phyloP scores from a whole-genome alignment of 1,140 invertebrate genomes.

The Micrasema longulum region DNA sequence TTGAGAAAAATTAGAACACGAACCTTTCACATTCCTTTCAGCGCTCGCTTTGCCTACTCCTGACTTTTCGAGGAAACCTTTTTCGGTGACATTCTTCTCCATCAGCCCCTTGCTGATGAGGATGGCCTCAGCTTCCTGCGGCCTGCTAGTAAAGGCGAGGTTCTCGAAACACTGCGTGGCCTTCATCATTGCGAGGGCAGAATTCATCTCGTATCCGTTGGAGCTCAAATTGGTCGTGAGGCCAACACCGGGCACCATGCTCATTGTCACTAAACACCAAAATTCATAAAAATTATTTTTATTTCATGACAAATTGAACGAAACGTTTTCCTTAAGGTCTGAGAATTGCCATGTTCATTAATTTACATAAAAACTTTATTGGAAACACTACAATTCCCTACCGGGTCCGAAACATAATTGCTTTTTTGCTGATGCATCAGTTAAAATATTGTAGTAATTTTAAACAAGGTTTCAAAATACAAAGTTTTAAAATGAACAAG shows the following conservation, averaged over 20 bases:
- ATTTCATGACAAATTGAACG: no score
- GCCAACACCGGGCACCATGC: conserved; percentile 66
- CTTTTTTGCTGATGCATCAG: no score
- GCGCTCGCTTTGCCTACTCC: conserved; percentile 60
- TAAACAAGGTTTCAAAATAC: no score
- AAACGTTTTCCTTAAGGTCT: no score
- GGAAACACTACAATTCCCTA: no score
- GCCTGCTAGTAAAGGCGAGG: conserved; percentile 62
- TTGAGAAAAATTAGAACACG: conserved; percentile 12
- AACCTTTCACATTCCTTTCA: conserved; percentile 48
- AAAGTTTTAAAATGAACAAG: no score
- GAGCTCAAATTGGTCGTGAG: conserved; percentile 63
- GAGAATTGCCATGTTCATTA: no score
- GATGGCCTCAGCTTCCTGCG: conserved; percentile 55
- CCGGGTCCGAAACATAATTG: no score
- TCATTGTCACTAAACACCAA: conserved; percentile 60
- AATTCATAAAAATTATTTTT: no score
- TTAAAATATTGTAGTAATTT: no score
- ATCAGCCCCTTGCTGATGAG: conserved; percentile 62
- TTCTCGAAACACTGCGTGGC: conserved; percentile 68
- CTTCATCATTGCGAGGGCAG: conserved; percentile 66
- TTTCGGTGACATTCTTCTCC: conserved; percentile 60
- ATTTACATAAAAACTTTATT: no score
- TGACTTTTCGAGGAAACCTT: conserved; percentile 55
- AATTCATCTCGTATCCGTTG: conserved; percentile 65